Conservation (phyloP, 2,797 vertebrate species). For the Buphagus erythrorhynchus region DNA sequence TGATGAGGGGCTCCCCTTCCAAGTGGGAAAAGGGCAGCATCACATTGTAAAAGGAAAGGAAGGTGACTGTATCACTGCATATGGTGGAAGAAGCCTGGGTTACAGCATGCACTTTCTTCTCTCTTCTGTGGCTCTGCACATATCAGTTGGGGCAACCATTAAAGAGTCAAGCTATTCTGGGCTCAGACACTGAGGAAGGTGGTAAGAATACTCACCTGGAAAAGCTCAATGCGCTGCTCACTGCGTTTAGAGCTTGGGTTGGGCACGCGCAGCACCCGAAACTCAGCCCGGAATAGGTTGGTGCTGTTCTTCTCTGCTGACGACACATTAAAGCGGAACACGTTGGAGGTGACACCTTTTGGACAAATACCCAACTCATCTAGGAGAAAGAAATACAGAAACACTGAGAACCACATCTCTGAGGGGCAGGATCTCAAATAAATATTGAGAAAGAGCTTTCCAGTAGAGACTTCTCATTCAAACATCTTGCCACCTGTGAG, state of each 20-base stretch:
- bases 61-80: not conserved
- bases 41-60: not conserved
- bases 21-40: not conserved
- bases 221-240: slow-evolving; percentile 93
- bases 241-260: slow-evolving; percentile 87
- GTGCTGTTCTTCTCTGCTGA: slow-evolving; percentile 92
- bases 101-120: not conserved
- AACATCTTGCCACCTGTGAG: not conserved
- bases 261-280: slow-evolving; percentile 88
- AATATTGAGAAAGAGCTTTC: not conserved
- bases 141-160: not conserved
- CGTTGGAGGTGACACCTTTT: slow-evolving; percentile 91
- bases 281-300: slow-evolving; percentile 92
- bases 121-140: not conserved
- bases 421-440: not conserved
- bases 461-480: not conserved
- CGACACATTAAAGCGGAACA: slow-evolving; percentile 92
- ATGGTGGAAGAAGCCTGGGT: not conserved
- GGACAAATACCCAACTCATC: slow-evolving; percentile 90
- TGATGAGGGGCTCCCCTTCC: not conserved
- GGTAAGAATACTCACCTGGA: slow-evolving; percentile 84
- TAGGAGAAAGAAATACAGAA: slow-evolving; percentile 68
- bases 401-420: not conserved
- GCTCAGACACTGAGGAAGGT: not conserved
- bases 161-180: not conserved